A percentile compares a stretch with the other conserved stretches of the same genome.
phyloP scores from a whole-genome alignment of 2,797 vertebrate genomes.

The Semotilus atromaculatus region DNA sequence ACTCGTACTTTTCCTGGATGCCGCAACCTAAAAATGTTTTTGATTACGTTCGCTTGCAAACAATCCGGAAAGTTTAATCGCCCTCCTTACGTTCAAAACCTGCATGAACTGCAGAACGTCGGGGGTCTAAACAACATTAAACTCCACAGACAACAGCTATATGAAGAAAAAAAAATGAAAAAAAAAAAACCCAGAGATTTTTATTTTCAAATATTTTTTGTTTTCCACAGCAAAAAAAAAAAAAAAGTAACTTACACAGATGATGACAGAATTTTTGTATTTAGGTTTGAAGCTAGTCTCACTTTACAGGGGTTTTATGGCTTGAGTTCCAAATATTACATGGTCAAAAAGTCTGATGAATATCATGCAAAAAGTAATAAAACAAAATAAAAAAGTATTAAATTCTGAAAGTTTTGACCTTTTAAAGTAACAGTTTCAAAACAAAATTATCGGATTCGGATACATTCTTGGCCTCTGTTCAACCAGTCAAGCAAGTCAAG shows the following conservation, averaged over 20 bases:
- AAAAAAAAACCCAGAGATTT: no score
- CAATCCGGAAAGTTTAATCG: not conserved
- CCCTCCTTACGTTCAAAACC: not conserved
- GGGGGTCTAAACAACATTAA: not conserved
- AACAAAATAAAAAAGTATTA: not conserved
- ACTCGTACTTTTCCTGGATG: not conserved
- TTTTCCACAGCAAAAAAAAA: not conserved
- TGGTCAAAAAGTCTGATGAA: not conserved
- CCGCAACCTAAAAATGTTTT: no score
- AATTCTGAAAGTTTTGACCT: slow-evolving; percentile 1
- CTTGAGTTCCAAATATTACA: not conserved
- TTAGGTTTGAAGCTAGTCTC: not conserved
- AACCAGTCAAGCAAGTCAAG: slow-evolving; percentile 42
- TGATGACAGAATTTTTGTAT: no score
- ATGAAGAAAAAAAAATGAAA: no score
- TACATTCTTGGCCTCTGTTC: slow-evolving; percentile 25
- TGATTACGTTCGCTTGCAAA: not conserved
- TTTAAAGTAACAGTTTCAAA: slow-evolving; percentile 24
- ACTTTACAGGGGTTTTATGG: not conserved
- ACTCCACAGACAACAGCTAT: not conserved
- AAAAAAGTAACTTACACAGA: no score
- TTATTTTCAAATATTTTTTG: no score
- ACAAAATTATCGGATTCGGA: slow-evolving; percentile 12
- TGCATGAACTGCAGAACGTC: not conserved
- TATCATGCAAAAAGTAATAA: not conserved